Evolutionary conservation across 2,113 vertebrate species (phyloP).

Genomic region (Irena cyanogastra): DNA sequence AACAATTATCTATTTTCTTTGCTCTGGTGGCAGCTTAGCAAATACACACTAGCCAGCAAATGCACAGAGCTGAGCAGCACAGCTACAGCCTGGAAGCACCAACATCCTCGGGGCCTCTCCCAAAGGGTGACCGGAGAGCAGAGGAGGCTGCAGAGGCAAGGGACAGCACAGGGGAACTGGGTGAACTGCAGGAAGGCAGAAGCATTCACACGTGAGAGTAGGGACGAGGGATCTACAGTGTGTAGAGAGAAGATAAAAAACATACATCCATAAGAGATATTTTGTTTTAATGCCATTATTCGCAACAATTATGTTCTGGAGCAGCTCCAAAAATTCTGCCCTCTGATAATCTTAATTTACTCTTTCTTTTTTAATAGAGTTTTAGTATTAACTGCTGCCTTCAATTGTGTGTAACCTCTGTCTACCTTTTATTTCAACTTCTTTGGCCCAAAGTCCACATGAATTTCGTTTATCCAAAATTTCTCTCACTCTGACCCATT

Average conservation of each 20-base stretch:
- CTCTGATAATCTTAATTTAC: background rate
- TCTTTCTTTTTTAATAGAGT: background rate
- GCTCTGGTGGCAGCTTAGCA: background rate
- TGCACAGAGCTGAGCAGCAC: background rate
- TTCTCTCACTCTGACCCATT: background rate
- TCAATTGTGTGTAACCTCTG: background rate
- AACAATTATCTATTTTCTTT: background rate
- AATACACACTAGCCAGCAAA: background rate
- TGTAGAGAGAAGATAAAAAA: background rate
- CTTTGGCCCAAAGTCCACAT: background rate
- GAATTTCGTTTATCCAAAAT: background rate
- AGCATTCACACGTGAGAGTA: background rate
- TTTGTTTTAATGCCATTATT: background rate
- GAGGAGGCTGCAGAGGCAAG: background rate
- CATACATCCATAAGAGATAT: background rate
- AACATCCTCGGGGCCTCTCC: background rate
- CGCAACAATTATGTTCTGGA: background rate
- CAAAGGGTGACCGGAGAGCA: background rate
- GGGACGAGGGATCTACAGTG: background rate
- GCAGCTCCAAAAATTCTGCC: background rate
- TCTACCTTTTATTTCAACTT: background rate
- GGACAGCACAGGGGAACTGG: accelerated
- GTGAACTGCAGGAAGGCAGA: background rate
- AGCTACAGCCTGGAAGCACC: background rate
- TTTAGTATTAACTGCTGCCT: background rate